Percentiles rank a stretch among this genome's conserved stretches.
Conservation (phyloP, 2,797 vertebrate species). For the Eidolon dupreanum region DNA sequence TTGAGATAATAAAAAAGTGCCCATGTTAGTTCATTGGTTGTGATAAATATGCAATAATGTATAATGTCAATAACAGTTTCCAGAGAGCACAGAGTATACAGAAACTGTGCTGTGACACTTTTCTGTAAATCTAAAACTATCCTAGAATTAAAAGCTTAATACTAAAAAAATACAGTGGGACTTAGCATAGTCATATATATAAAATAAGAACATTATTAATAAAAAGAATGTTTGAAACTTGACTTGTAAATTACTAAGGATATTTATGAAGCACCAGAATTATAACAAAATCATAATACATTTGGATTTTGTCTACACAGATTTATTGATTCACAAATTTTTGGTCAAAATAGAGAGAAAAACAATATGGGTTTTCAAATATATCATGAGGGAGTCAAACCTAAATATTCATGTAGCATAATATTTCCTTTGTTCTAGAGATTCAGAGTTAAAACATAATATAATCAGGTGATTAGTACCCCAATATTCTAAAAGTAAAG, state of each 20-base stretch:
- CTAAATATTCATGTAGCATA: not conserved
- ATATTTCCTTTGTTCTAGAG: not conserved
- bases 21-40: not conserved
- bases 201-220: not conserved
- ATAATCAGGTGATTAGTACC: not conserved
- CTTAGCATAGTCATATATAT: not conserved
- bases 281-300: not conserved
- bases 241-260: not conserved
- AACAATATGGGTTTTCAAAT: not conserved
- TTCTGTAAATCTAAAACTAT: not conserved
- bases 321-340: not conserved
- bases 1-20: not conserved
- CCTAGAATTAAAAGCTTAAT: not conserved
- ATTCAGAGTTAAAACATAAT: not conserved
- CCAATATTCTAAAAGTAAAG: not conserved
- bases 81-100: not conserved
- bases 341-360: constrained; percentile 1
- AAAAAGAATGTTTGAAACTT: not conserved
- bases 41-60: not conserved
- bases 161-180: not conserved
- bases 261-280: not conserved
- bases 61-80: not conserved
- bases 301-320: not conserved
- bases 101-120: not conserved
- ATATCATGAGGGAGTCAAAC: not conserved